Evolutionary conservation across 2,888 invertebrate species (phyloP), one percentile per base, ranked within the genome.

Genomic region (Brenthis daphne): DNA sequence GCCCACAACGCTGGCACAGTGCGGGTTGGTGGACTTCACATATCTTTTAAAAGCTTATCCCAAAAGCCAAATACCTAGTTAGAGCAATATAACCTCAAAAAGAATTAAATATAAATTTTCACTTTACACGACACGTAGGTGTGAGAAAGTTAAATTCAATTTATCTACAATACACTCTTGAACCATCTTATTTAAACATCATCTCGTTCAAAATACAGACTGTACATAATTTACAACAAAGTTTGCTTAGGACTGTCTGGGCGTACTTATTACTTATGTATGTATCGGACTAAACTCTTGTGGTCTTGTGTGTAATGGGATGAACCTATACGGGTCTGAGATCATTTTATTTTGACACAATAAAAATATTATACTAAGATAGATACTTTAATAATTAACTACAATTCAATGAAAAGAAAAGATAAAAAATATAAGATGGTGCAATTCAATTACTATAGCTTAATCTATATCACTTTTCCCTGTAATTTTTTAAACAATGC

Each of bases 141-240:
- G 50, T 48, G 47, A 64, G 16, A 24, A 61, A 56, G 56, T 57
- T 53, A 47, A 63, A 65, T 43, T 56, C 55, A 56, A 65, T 61
- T 65, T 61, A 65, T 55, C 43, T 48, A 65, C 55, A 60, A 69
- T 68, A 24, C 14, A 51, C 51, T 65, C 55, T 48, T 53, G 29
- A 37, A 56, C n/a, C 13, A 48, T 54, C 68, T 43, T 65, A 68
- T 65, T 65, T 65, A 69, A 65, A 53, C 55, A 43, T 51, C 54
- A 24, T n/a, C 33, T 65, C 29, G 47, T 57, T 6, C 33, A 33
- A 57, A 57, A 43, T 57, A 58, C 48, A 16, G 20, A 33, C 20
- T 56, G n/a, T 54, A 68, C 48, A 48, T 57, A 37, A 56, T 67
- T 67, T 61, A 65, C 16, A 50, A 1, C 20, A 33, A 60, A 55